phyloP scores from a whole-genome alignment of 2,888 invertebrate genomes.

The Barypeithes pellucidus region DNA sequence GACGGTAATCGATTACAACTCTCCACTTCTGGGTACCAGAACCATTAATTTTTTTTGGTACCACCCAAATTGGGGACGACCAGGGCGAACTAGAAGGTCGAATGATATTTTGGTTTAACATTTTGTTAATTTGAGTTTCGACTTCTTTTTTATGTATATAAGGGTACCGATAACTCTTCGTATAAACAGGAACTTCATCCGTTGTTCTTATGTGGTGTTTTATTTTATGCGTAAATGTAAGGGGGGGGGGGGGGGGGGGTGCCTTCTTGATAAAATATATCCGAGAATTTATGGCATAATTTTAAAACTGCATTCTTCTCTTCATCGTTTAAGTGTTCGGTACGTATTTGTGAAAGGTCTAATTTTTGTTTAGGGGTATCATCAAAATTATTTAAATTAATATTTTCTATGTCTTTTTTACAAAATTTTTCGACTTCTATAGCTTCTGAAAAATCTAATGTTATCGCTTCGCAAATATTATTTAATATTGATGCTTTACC shows the following conservation, averaged over 20 bases:
- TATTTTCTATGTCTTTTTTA: conserved; percentile 30
- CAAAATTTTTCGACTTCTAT: too few relatives aligned
- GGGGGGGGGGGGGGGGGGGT: too few relatives aligned
- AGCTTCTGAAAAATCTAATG: conserved; percentile 42
- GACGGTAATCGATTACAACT: too few relatives aligned
- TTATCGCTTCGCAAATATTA: conserved; percentile 24
- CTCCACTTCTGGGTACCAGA: too few relatives aligned
- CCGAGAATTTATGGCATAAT: conserved; percentile 21
- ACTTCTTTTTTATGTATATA: conserved; percentile 23
- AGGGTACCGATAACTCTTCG: conserved; percentile 18
- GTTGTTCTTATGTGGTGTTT: conserved; percentile 23
- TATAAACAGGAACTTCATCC: conserved; percentile 15
- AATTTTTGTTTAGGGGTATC: neutral
- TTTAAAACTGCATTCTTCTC: conserved; percentile 18
- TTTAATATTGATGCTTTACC: conserved; percentile 43
- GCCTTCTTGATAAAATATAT: conserved; percentile 23
- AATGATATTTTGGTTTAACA: too few relatives aligned
- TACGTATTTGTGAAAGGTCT: neutral
- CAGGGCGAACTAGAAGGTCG: too few relatives aligned
- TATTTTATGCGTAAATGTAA: conserved; percentile 11
- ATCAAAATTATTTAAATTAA: conserved; percentile 30
- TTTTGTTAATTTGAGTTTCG: conserved; percentile 18
- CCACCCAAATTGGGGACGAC: too few relatives aligned
- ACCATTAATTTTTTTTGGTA: too few relatives aligned
- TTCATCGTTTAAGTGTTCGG: conserved; percentile 5